Evolutionary conservation across 2,797 vertebrate genomes (phyloP).

Genomic region (Sebastes wilsoni): DNA sequence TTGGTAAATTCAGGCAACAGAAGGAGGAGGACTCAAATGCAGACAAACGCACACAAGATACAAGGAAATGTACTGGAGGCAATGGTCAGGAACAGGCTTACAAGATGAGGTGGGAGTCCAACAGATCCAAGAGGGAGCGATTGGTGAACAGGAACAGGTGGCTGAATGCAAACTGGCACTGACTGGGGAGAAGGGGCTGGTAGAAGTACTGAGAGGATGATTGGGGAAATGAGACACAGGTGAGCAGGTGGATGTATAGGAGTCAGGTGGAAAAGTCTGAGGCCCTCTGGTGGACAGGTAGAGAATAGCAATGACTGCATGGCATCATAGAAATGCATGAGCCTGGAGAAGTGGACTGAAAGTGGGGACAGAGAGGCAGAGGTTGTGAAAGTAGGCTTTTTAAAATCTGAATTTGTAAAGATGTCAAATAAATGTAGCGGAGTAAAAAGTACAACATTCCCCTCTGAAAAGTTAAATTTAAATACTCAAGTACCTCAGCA

Average conservation of each 20-base stretch:
- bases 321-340: neutral
- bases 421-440: neutral
- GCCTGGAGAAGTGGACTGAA: neutral
- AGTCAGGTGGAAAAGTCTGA: neutral
- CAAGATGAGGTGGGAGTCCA: neutral
- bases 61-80: neutral
- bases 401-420: neutral
- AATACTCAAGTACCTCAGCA: neutral
- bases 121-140: neutral
- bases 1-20: neutral
- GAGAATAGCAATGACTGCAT: neutral
- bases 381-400: neutral
- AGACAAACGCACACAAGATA: neutral
- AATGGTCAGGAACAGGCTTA: neutral
- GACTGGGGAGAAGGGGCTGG: neutral
- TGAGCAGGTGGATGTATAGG: neutral
- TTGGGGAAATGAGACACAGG: neutral
- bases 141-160: neutral
- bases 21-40: neutral
- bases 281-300: constrained; percentile 9
- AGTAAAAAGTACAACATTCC: neutral
- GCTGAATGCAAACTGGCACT: neutral
- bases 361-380: neutral
- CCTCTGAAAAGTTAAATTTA: neutral
- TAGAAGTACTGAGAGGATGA: fast-evolving